Percentiles rank a stretch among this genome's conserved stretches.
Conservation (phyloP, 1,140 invertebrate species). For the Aleiodes sp. region DNA sequence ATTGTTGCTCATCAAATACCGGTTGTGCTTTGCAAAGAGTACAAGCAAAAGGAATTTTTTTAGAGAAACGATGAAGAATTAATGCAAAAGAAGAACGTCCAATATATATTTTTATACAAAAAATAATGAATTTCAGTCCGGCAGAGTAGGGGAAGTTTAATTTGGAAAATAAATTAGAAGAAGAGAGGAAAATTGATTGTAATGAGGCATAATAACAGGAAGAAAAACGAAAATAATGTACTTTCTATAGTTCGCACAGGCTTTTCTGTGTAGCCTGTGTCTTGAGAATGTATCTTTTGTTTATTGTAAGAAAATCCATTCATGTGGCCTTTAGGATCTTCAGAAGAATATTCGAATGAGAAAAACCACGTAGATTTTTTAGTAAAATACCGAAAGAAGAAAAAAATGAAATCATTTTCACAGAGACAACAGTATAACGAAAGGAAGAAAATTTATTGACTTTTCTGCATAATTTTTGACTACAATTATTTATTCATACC, state of each 20-base stretch:
- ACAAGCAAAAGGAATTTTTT: slow-evolving; percentile 12
- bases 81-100: slow-evolving; percentile 21
- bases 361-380: not conserved
- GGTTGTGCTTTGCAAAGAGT: slow-evolving; percentile 28
- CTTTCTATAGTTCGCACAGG: slow-evolving; percentile 20
- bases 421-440: not conserved
- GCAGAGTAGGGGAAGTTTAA: not conserved
- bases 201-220: not conserved
- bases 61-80: slow-evolving; percentile 26
- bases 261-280: not conserved
- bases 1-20: slow-evolving; percentile 24
- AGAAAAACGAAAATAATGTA: slow-evolving; percentile 24
- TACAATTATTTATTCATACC: not conserved
- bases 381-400: not conserved
- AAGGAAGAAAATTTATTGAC: not conserved
- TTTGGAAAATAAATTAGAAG: not conserved
- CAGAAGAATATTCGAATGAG: not conserved
- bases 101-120: slow-evolving; percentile 19
- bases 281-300: not conserved
- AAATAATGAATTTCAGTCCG: slow-evolving; percentile 18
- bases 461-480: not conserved
- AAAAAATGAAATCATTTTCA: not conserved
- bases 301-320: not conserved
- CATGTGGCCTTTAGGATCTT: not conserved
- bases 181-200: not conserved